These are phyloP conservation scores for Patella ulyssiponensis DNA, from an alignment of 2,888 invertebrate genomes.

Conservation along the genomic window DNA sequence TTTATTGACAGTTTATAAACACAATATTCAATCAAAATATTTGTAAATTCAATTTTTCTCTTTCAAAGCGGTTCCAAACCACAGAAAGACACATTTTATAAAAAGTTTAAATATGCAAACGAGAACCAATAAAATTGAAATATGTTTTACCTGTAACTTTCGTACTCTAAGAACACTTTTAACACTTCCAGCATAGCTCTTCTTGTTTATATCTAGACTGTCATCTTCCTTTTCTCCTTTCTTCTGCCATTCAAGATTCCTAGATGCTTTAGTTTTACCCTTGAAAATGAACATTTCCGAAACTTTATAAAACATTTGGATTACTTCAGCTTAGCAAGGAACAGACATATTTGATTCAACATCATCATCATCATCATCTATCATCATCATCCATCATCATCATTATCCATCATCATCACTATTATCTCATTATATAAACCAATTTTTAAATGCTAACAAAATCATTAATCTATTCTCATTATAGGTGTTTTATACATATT, in stretches of 20 bases:
- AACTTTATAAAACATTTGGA: neutral
- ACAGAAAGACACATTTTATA: too few species aligned
- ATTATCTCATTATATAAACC: too few species aligned
- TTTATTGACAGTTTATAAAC: too few species aligned
- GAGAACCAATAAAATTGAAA: neutral
- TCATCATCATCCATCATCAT: neutral
- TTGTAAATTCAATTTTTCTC: too few species aligned
- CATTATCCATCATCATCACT: neutral
- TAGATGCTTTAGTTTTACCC: constrained; percentile 54
- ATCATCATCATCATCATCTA: constrained; percentile 1
- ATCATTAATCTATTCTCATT: too few species aligned
- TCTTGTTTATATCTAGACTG: constrained; percentile 17
- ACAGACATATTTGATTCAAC: neutral
- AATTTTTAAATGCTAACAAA: too few species aligned
- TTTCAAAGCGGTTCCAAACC: too few species aligned
- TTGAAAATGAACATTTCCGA: constrained; percentile 23
- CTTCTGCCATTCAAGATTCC: constrained; percentile 56
- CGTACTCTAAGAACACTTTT: constrained; percentile 57
- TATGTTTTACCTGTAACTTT: constrained; percentile 59
- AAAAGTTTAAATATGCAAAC: too few species aligned
- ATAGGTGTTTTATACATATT: too few species aligned
- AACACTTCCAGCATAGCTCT: constrained; percentile 51
- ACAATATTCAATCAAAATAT: too few species aligned
- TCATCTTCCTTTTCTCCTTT: constrained; percentile 30
- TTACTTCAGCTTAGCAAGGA: neutral